A percentile compares a stretch with the other conserved stretches of the same genome.
Conservation (phyloP, 1,140 invertebrate genomes). For the Galleria mellonella region DNA sequence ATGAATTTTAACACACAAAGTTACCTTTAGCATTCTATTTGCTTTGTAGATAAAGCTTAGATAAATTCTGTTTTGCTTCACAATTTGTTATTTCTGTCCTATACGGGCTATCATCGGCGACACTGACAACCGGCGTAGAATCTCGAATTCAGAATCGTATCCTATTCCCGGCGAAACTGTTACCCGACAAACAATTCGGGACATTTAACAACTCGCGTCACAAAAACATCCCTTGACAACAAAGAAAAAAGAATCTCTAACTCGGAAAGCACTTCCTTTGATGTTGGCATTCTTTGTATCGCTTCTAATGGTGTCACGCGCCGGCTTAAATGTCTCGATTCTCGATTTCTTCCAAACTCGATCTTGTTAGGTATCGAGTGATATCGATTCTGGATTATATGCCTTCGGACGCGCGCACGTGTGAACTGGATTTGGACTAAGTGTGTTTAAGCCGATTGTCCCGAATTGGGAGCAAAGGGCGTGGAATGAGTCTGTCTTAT, state of each 20-base stretch:
- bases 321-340: conserved; percentile 50
- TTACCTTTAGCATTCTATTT: too few species aligned
- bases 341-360: conserved; percentile 26
- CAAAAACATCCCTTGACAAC: conserved; percentile 7
- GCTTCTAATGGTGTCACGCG: conserved; percentile 52
- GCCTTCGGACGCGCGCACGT: conserved; percentile 13
- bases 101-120: too few species aligned
- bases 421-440: conserved; percentile 15
- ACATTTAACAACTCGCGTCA: conserved; percentile 37
- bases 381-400: conserved; percentile 40
- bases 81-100: too few species aligned
- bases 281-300: conserved; percentile 35
- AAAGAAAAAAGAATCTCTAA: not conserved
- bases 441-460: conserved; percentile 10
- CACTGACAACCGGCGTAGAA: too few species aligned
- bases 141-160: too few species aligned
- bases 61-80: too few species aligned
- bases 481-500: too few species aligned
- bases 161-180: not conserved
- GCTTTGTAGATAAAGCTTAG: too few species aligned
- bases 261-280: conserved; percentile 21
- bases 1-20: too few species aligned
- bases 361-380: conserved; percentile 41
- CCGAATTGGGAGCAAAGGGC: not conserved
- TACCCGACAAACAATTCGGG: conserved; percentile 31